These are phyloP conservation scores for Halcyon senegalensis DNA, from an alignment of 2,113 vertebrate species.

Conservation along the genomic window DNA sequence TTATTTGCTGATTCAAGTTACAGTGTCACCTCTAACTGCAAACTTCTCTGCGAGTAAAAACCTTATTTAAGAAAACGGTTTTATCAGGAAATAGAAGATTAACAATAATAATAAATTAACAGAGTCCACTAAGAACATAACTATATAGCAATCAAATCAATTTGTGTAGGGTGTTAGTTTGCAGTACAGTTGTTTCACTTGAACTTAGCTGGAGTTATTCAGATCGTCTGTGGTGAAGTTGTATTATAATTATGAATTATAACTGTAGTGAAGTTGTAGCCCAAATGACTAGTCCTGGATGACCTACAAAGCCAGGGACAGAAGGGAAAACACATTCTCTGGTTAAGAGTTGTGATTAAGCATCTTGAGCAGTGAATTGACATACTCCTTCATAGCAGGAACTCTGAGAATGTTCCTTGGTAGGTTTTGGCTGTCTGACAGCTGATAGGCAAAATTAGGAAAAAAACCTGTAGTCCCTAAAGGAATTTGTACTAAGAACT, in stretches of 20 bases:
- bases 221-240: neutral
- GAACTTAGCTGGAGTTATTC: neutral
- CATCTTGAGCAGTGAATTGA: fast-evolving
- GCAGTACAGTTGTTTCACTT: neutral
- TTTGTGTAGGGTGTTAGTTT: neutral
- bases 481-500: neutral
- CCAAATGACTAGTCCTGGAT: neutral
- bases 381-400: fast-evolving
- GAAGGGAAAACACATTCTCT: neutral
- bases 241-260: too few species aligned
- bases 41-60: neutral
- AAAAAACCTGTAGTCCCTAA: neutral
- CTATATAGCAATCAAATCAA: neutral
- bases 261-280: neutral
- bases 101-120: neutral
- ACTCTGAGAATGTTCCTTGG: neutral
- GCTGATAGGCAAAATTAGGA: neutral
- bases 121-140: neutral
- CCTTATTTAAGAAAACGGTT: neutral
- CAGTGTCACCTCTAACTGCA: neutral
- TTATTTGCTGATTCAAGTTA: neutral
- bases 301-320: neutral
- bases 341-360: neutral
- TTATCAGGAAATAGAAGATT: neutral
- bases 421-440: neutral